phyloP scores from a whole-genome alignment of 2,888 invertebrate genomes.

The Drosophila tanythrix region DNA sequence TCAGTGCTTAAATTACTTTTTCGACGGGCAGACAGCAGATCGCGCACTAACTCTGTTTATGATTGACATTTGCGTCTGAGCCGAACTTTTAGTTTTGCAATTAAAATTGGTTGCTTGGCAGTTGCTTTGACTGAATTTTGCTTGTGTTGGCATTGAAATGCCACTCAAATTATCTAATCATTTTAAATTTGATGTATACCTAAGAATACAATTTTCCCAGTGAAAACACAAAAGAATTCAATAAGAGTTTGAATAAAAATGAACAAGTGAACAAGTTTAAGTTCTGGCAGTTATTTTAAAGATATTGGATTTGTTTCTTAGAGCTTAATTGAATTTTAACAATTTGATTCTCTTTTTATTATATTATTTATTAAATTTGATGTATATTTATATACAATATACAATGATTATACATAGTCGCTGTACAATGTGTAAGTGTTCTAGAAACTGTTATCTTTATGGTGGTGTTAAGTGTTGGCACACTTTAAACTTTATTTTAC shows the following conservation, averaged over 20 bases:
- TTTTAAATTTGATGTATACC: neutral
- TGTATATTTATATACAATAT: neutral
- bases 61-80: conserved; percentile 58
- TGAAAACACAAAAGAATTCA: neutral
- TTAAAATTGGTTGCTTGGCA: conserved; percentile 59
- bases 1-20: conserved; percentile 70
- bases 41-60: conserved; percentile 50
- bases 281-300: neutral
- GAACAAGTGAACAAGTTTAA: neutral
- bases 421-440: neutral
- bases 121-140: conserved; percentile 21
- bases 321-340: neutral
- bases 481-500: conserved; percentile 65
- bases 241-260: neutral
- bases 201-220: neutral
- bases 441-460: conserved; percentile 58
- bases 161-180: neutral
- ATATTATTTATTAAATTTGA: neutral
- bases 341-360: neutral
- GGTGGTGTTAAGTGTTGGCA: conserved; percentile 72
- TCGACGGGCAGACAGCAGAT: conserved; percentile 49
- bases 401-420: neutral
- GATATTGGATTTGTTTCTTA: neutral
- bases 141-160: conserved; percentile 15
- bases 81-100: conserved; percentile 58